Base-by-base conservation (phyloP, 1,140 invertebrate genomes). In the Subanguina moxae region DNA sequence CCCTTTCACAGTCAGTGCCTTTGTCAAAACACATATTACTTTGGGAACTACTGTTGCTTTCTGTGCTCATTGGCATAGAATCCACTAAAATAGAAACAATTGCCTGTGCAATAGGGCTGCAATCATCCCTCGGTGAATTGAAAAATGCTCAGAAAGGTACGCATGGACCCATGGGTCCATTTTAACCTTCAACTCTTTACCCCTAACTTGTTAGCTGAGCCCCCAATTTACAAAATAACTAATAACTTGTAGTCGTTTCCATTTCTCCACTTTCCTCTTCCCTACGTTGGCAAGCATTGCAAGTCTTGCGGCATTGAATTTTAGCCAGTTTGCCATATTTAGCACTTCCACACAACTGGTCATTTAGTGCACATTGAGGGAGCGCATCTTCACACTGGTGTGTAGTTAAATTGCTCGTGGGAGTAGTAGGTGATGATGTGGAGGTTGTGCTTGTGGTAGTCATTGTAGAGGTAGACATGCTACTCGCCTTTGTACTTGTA, bases 1-100 rank as follows among this genome's bases (percentile, higher is more conserved):
- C 43, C n/a, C 43, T 45, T 45, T 45, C 43, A 45, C 43, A 45
- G n/a, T 45, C 43, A n/a, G 43, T 45, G 43, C 43, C 43, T 45
- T n/a, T 45, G 43, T 45, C 43, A n/a, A 45, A 11, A n/a, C 43
- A 45, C 11, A 13, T 45, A 11, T 13, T 11, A 45, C n/a, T 45
- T 45, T 45, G 11, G n/a, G 43, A 11, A n/a, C 43, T 45, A 13
- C 11, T 45, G n/a, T n/a, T 45, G n/a, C n/a, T 45, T n/a, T n/a
- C 43, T 45, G 11, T n/a, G 11, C n/a, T n/a, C n/a, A n/a, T 13
- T 13, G 43, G 11, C 43, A 45, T 13, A 45, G 43, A 45, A 45
- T 45, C 43, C 43, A n/a, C 43, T 45, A n/a, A 45, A 45, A 45
- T n/a, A n/a, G n/a, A n/a, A n/a, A n/a, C n/a, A n/a, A n/a, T n/a